phyloP scores from a whole-genome alignment of 2,888 invertebrate genomes.

The Pristionchus arcanus region DNA sequence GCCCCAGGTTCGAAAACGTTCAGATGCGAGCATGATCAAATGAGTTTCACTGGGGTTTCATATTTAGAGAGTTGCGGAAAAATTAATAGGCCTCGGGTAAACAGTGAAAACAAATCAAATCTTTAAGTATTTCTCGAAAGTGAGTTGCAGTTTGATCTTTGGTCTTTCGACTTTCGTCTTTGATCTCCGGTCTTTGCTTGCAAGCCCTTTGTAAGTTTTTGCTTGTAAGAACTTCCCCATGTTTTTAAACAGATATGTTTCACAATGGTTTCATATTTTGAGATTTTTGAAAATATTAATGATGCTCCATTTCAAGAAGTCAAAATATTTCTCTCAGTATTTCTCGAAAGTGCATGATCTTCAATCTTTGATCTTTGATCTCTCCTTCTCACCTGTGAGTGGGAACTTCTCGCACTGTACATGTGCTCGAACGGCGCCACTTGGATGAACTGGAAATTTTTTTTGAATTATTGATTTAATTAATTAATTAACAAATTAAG shows the following conservation, averaged over 20 bases:
- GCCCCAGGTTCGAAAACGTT: neutral
- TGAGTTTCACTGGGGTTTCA: too few species aligned
- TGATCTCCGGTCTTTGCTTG: too few species aligned
- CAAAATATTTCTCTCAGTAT: neutral
- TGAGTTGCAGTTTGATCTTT: neutral
- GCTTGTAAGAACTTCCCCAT: too few species aligned
- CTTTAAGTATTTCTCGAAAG: too few species aligned
- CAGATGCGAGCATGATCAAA: too few species aligned
- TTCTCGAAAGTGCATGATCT: neutral
- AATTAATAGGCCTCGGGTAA: too few species aligned
- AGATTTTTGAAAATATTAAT: too few species aligned
- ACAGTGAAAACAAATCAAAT: too few species aligned
- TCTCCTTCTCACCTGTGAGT: conserved; percentile 19
- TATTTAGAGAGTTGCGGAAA: too few species aligned
- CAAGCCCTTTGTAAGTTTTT: too few species aligned
- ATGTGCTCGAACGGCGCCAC: conserved; percentile 47
- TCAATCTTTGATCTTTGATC: neutral
- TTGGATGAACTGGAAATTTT: conserved; percentile 33
- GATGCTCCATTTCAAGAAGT: too few species aligned
- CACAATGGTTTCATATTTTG: neutral
- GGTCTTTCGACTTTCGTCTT: neutral
- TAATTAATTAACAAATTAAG: neutral
- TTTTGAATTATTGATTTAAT: neutral
- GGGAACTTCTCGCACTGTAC: conserved; percentile 40
- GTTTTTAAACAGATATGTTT: too few species aligned